phyloP scores from a whole-genome alignment of 2,797 vertebrate genomes.

The Artibeus jamaicensis region DNA sequence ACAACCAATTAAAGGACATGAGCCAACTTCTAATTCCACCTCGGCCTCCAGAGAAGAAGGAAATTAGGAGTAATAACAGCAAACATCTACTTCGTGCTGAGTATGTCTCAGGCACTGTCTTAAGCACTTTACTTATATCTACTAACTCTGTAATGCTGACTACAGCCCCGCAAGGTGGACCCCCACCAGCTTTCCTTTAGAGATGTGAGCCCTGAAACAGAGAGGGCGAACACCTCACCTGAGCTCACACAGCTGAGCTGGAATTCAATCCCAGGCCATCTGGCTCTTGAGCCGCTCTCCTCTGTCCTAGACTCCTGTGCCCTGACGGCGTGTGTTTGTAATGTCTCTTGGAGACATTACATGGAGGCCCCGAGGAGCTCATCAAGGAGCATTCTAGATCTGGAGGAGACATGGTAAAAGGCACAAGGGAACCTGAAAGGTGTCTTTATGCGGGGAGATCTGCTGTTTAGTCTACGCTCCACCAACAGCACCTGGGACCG shows the following conservation, averaged over 20 bases:
- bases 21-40: not conserved
- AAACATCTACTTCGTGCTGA: not conserved
- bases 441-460: conserved; percentile 20
- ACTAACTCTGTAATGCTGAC: not conserved
- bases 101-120: not conserved
- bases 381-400: not conserved
- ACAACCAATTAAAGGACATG: not conserved
- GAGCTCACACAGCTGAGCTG: not conserved
- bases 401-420: not conserved
- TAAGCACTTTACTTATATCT: not conserved
- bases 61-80: not conserved
- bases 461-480: conserved; percentile 83
- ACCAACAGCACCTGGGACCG: conserved; percentile 64
- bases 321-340: not conserved
- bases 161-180: not conserved
- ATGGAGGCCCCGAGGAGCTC: not conserved
- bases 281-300: not conserved
- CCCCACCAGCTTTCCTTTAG: not conserved
- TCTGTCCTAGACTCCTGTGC: not conserved
- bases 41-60: not conserved
- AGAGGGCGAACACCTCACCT: not conserved
- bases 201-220: not conserved
- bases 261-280: not conserved
- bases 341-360: not conserved
- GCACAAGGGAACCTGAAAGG: conserved; percentile 62